Base-by-base conservation (phyloP, 1,140 invertebrate species). In the Drosophila truncata region DNA sequence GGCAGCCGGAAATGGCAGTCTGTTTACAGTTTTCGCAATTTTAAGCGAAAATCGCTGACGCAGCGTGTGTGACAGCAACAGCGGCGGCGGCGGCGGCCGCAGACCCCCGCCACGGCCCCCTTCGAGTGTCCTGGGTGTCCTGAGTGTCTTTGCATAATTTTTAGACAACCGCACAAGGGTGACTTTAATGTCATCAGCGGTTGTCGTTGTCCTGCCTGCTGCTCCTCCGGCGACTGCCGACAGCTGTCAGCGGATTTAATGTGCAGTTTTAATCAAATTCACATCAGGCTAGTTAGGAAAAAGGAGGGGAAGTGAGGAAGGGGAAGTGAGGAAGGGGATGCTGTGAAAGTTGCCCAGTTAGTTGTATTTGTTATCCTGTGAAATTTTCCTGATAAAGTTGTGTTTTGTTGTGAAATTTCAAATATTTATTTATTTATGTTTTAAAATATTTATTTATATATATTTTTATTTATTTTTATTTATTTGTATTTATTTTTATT, bases 211-310 rank as follows among this genome's bases (percentile, higher is more conserved):
- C n/a, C n/a, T n/a, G n/a, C n/a, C n/a, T n/a, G n/a, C 52, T 35
- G 29, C 11, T 16, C 9, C 44, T 9, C 31, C 44, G 52, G 52
- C 61, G 57, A 41, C 62, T 55, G 67, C 50, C 76, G 62, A 63
- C 42, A 65, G 69, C 67, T 85, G 82, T 81, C 78, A 66, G 72
- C 82, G 76, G 46, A 78, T 85, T 80, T 52, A 81, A 81, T 70
- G 65, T 73, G 78, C 77, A 67, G 73, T 80, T 85, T 81, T 78
- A 85, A 85, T 85, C 77, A 85, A 85, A 76, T 85, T 81, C 59
- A 27, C 58, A 82, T 41, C 58, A 47, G 61, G 71, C 64, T 61
- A 70, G 75, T 73, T 78, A 60, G n/a, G 54, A 20, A 16, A 46
- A 11, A 39, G 61, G 60, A 11, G 8, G 31, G 9, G 31, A 27